Evolutionary conservation across 2,797 vertebrate genomes (phyloP).

Genomic region (Poecilia gillii): DNA sequence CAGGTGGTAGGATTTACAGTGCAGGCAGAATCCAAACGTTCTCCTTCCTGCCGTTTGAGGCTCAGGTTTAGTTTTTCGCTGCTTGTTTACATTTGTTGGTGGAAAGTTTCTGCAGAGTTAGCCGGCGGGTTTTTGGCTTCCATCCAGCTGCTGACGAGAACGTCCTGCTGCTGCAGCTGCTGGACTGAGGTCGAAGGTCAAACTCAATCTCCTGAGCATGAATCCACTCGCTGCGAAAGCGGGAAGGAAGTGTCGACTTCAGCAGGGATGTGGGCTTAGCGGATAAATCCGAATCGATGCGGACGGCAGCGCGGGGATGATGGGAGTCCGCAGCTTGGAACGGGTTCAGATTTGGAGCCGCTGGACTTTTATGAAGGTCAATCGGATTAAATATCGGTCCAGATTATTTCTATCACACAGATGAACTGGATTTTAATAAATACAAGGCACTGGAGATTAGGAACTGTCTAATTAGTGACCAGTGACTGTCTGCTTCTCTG

Average conservation of each 20-base stretch:
- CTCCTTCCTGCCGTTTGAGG: slow-evolving; percentile 32
- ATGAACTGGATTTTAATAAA: not conserved
- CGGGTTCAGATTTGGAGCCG: slow-evolving; percentile 12
- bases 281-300: slow-evolving; percentile 55
- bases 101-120: slow-evolving; percentile 23
- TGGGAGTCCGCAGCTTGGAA: too few relatives aligned
- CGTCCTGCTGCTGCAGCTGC: slow-evolving; percentile 56
- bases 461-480: too few relatives aligned
- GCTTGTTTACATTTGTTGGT: slow-evolving; percentile 10
- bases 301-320: not conserved
- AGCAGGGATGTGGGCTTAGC: slow-evolving; percentile 48
- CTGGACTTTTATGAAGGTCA: not conserved
- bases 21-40: slow-evolving; percentile 27
- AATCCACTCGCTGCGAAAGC: slow-evolving; percentile 28
- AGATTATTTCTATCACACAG: not conserved
- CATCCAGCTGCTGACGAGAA: slow-evolving; percentile 56
- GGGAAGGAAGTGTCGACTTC: slow-evolving; percentile 49
- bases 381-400: not conserved
- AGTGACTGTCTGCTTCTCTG: not conserved
- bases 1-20: too few relatives aligned
- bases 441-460: not conserved
- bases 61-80: slow-evolving; percentile 4
- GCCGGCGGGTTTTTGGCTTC: slow-evolving; percentile 19
- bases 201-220: slow-evolving; percentile 57
- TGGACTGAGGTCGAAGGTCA: slow-evolving; percentile 44